phyloP scores from a whole-genome alignment of 2,797 vertebrate genomes.

The Takifugu ocellatus region DNA sequence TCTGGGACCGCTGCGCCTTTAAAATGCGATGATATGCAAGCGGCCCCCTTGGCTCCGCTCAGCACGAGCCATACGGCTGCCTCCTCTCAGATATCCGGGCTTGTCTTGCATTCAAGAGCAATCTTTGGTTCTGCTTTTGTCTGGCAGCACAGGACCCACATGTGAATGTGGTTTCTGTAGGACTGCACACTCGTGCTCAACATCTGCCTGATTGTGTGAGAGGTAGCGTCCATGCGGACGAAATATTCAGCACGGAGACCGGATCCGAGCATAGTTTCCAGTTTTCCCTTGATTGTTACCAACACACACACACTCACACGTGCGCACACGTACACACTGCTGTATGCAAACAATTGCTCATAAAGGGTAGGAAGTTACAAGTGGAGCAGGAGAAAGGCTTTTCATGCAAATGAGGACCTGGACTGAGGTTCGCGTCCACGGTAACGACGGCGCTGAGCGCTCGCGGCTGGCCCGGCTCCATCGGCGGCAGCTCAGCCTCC shows the following conservation, averaged over 20 bases:
- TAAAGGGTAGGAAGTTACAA: too few species aligned
- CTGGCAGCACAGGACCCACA: constrained; percentile 10
- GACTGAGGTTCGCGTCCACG: constrained; percentile 43
- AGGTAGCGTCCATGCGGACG: constrained; percentile 16
- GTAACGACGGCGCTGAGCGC: constrained; percentile 43
- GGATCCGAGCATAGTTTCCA: constrained; percentile 4
- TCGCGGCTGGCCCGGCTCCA: constrained; percentile 43
- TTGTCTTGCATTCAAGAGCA: constrained; percentile 15
- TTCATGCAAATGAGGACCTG: constrained; percentile 32
- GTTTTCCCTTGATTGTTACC: constrained; percentile 32
- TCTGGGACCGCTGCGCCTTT: constrained; percentile 37
- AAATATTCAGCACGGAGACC: constrained; percentile 22
- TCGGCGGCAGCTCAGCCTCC: constrained; percentile 48
- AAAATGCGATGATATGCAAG: constrained; percentile 43
- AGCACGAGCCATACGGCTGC: constrained; percentile 24
- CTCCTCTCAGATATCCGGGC: constrained; percentile 33
- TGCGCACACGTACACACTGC: not conserved
- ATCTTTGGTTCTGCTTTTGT: constrained; percentile 5
- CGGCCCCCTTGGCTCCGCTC: constrained; percentile 27
- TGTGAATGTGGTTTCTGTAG: constrained; percentile 15
- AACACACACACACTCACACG: constrained; percentile 4
- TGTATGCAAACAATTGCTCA: not conserved
- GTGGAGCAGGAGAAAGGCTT: not conserved
- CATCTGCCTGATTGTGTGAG: constrained; percentile 16
- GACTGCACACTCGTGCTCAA: constrained; percentile 7